These are phyloP conservation scores for Rhaphigaster nebulosa DNA, from an alignment of 2,888 invertebrate species.

Conservation along the genomic window DNA sequence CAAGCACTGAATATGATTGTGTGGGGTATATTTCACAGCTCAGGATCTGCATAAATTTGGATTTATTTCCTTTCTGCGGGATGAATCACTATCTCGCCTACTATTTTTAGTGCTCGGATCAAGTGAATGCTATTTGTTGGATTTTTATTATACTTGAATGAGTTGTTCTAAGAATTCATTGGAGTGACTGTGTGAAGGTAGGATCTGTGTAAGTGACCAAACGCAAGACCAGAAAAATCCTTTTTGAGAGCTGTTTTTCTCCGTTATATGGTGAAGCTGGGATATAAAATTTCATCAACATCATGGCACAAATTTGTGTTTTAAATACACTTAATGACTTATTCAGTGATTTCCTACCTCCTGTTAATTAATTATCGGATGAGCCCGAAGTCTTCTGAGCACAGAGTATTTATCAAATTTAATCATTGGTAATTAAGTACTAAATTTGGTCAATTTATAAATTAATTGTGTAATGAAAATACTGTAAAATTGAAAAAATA, in stretches of 20 bases:
- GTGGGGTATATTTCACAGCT: background rate
- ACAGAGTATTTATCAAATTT: too few species aligned
- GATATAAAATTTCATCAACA: background rate
- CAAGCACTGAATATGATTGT: background rate
- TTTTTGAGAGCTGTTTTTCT: background rate
- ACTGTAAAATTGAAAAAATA: too few species aligned
- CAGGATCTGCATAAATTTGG: background rate
- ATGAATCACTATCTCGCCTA: background rate
- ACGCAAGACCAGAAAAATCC: background rate
- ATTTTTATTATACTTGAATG: background rate
- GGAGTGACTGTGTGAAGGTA: background rate
- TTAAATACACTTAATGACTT: background rate
- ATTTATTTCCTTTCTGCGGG: background rate
- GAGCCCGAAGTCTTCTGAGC: too few species aligned
- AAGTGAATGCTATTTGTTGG: background rate
- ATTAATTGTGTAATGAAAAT: too few species aligned
- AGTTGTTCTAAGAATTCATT: background rate
- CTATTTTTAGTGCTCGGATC: background rate
- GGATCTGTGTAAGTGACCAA: background rate
- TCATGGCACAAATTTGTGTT: background rate
- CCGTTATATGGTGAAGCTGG: background rate
- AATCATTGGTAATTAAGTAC: too few species aligned
- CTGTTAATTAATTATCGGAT: background rate
- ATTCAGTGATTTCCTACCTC: background rate
- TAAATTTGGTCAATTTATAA: too few species aligned